phyloP scores from a whole-genome alignment of 2,113 vertebrate species.

The Neofelis nebulosa region DNA sequence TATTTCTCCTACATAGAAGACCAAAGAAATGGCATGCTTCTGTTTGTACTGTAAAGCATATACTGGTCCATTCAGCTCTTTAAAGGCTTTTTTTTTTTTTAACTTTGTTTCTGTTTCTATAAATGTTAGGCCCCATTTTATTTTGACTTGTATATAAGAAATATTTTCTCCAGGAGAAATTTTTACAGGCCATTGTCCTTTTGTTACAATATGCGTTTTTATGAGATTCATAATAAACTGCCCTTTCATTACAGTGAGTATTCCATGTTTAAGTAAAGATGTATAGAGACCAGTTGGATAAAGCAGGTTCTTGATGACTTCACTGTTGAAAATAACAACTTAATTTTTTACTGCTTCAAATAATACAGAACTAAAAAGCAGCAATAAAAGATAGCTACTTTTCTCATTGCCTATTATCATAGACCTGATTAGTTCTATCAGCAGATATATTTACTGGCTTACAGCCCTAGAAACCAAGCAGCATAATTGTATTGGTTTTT shows the following conservation, averaged over 20 bases:
- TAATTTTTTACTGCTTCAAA: conserved; percentile 60
- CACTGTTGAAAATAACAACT: conserved; percentile 53
- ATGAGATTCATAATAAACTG: conserved; percentile 56
- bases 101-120: conserved; percentile 65
- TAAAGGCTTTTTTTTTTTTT: conserved; percentile 30
- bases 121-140: conserved; percentile 62
- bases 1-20: conserved; percentile 72
- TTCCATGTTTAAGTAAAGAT: conserved; percentile 52
- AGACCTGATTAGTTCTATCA: neutral
- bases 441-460: neutral
- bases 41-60: neutral
- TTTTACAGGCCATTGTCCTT: conserved; percentile 53
- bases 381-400: neutral
- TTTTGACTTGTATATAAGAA: conserved; percentile 57
- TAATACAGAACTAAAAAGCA: conserved; percentile 49
- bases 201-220: conserved; percentile 65
- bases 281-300: conserved; percentile 42
- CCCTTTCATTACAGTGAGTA: conserved; percentile 23
- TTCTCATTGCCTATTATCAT: neutral
- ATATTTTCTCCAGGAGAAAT: conserved; percentile 71
- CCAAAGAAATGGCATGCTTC: neutral
- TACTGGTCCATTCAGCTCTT: conserved; percentile 64
- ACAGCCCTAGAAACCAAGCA: conserved; percentile 26
- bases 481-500: conserved; percentile 46
- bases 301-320: conserved; percentile 59